Conservation (phyloP, 2,888 invertebrate genomes). For the Stenoptilia bipunctidactyla region DNA sequence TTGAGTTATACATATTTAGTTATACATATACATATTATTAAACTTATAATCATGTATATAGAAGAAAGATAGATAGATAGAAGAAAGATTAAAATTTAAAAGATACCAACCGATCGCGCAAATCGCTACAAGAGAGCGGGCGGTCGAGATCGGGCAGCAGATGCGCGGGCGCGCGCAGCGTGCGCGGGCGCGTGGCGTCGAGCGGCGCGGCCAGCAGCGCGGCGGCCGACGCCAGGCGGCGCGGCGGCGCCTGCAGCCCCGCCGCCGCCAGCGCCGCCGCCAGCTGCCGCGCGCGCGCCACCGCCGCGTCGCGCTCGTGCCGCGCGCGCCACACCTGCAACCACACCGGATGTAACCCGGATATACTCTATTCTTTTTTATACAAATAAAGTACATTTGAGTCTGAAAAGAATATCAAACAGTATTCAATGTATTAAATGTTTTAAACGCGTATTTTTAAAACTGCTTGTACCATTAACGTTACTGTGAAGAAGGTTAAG, state of each 20-base stretch:
- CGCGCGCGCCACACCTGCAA: conserved; percentile 86
- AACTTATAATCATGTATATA: no score
- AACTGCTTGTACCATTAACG: no score
- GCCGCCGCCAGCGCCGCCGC: conserved; percentile 88
- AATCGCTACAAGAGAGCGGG: conserved; percentile 60
- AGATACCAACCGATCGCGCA: conserved; percentile 43
- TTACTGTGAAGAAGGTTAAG: no score
- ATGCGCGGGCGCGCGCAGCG: conserved; percentile 47
- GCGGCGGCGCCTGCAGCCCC: conserved; percentile 83
- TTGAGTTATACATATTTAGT: not conserved
- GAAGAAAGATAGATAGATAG: no score
- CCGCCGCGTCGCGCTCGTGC: conserved; percentile 90
- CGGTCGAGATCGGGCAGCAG: conserved; percentile 60
- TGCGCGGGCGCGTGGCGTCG: conserved; percentile 67
- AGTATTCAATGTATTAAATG: no score
- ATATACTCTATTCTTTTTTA: no score
- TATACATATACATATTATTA: not conserved
- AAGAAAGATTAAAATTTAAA: not conserved
- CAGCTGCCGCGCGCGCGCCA: conserved; percentile 85
- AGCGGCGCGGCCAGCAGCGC: conserved; percentile 67
- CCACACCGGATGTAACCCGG: no score
- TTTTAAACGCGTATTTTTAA: no score
- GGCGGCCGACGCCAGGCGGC: conserved; percentile 74
- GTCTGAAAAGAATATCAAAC: no score
- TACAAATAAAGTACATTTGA: no score